Base-by-base conservation (phyloP, 2,888 invertebrate species). In the Yponomeuta sedellus region DNA sequence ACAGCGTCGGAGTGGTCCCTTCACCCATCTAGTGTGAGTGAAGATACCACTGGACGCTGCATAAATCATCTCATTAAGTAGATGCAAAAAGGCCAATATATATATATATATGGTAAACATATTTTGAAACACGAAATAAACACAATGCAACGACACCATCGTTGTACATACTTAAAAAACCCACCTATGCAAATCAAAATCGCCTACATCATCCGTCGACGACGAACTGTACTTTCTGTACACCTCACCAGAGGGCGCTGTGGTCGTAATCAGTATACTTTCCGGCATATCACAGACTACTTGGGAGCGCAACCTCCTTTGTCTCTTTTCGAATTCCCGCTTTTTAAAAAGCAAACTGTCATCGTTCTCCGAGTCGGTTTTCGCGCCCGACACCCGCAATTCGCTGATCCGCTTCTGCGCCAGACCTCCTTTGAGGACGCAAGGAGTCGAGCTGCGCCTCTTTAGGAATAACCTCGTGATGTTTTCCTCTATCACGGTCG, bases 291-390 rank as follows among this genome's bases (percentile, higher is more conserved):
- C 79, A 61, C 86, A 86, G 0, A 89, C 70, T 0, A 87, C 72
- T 61, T 83, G 79, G 0, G 80, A 16, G 8, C 56, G 25, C 58
- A 19, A 11, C 10, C 3, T n/a, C 16, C 61, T 11, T 16, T 22
- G 20, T 20, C n/a, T 12, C 39, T 39, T 11, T 19, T 64, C 20
- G 5, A 12, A 12, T 3, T n/a, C 28, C 0, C 16, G 11, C 12
- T n/a, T 4, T n/a, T 64, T 70, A 1, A 69, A 67, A 8, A 79
- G 76, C 0, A 74, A 73, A 0, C 44, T 12, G 44, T 84, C 82
- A 20, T 88, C 88, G 5, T 85, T 85, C 44, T 89, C 89, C 0
- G 87, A 85, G 64, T 89, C 89, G 0, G 87, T 86, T 56, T 86
- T 89, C 0, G 76, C 78, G 0, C 86, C 86, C 0, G 83, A 82